Evolutionary conservation across 2,888 invertebrate species (phyloP).

Genomic region (Acrocyrtus sp.): DNA sequence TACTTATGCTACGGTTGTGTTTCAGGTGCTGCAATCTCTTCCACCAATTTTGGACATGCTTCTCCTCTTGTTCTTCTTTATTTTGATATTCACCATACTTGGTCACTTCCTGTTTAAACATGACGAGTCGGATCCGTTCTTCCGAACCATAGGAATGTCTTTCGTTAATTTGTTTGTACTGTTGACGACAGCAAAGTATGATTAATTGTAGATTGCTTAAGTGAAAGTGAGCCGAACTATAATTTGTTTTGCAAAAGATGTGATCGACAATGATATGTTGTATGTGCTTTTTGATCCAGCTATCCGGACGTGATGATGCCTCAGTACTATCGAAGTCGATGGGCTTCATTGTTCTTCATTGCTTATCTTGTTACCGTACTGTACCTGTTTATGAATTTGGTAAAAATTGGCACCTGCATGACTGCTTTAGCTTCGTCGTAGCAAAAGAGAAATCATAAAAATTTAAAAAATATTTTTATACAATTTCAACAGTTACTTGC

Average conservation of each 20-base stretch:
- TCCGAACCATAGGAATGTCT: slow-evolving; percentile 80
- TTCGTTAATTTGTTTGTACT: slow-evolving; percentile 90
- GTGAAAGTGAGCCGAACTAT: neutral
- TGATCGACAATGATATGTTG: too few relatives aligned
- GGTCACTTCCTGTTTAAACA: slow-evolving; percentile 85
- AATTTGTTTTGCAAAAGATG: neutral
- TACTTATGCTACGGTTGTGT: slow-evolving; percentile 6
- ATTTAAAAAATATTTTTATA: slow-evolving; percentile 13
- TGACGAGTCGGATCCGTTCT: slow-evolving; percentile 79
- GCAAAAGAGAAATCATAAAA: too few relatives aligned
- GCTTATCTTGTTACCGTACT: slow-evolving; percentile 85
- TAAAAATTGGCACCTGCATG: too few relatives aligned
- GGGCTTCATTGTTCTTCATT: slow-evolving; percentile 88
- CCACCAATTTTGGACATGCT: slow-evolving; percentile 91
- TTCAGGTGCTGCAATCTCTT: slow-evolving; percentile 83
- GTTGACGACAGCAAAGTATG: slow-evolving; percentile 91
- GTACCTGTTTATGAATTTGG: slow-evolving; percentile 89
- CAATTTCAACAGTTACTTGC: slow-evolving; percentile 77
- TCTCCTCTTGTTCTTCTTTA: slow-evolving; percentile 83
- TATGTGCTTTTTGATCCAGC: too few relatives aligned
- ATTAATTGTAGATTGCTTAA: slow-evolving; percentile 58
- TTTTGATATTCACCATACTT: slow-evolving; percentile 82
- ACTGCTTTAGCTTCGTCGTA: too few relatives aligned
- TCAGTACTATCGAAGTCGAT: slow-evolving; percentile 81
- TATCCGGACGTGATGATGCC: slow-evolving; percentile 96